Base-by-base conservation (phyloP, 2,888 invertebrate genomes). In the Chymomyza caudatula region DNA sequence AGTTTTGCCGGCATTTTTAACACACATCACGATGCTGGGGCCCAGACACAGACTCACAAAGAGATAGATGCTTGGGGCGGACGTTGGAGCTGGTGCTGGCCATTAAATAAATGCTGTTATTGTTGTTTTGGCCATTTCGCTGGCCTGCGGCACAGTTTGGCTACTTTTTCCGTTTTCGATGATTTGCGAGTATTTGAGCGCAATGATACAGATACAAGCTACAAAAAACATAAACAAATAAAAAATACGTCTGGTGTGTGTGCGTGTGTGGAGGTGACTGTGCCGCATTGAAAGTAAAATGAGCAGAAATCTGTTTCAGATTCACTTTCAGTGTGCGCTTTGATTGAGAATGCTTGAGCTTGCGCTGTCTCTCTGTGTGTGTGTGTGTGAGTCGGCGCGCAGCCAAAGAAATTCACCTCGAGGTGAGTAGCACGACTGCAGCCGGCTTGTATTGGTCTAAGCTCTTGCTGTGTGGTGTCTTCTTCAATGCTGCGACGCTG, bases 261-360 rank as follows among this genome's bases (percentile, higher is more conserved):
- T 19, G 11, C 5, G 8, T 3, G 17, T 47, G 44, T 51, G 19
- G 51, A 51, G 17, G 19, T 19, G 51, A 17, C 51, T 17, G 44
- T 17, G 15, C 17, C 44, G 65, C 71, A 71, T 71, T 71, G 71
- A 71, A 71, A 67, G 71, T 63, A 57, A 75, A 84, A 76, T 80
- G 67, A 64, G 67, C 25, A 23, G n/a, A 15, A 51, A 20, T 8
- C 51, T 8, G 51, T 44, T 44, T n/a, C 85, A 82, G 85, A 85
- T 85, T 82, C 85, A 85, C 81, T 82, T 82, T 82, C 85, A 69
- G 54, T 68, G 60, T 47, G 52, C 25, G 69, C 55, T 47, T 69
- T 85, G 85, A 85, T 85, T 79, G 85, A 85, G 83, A 82, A 81
- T 76, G 59, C 80, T 82, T 75, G 57, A 74, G 58, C n/a, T 25